Base-by-base conservation (phyloP, 1,140 invertebrate species). In the Zaprionus kolodkinae region DNA sequence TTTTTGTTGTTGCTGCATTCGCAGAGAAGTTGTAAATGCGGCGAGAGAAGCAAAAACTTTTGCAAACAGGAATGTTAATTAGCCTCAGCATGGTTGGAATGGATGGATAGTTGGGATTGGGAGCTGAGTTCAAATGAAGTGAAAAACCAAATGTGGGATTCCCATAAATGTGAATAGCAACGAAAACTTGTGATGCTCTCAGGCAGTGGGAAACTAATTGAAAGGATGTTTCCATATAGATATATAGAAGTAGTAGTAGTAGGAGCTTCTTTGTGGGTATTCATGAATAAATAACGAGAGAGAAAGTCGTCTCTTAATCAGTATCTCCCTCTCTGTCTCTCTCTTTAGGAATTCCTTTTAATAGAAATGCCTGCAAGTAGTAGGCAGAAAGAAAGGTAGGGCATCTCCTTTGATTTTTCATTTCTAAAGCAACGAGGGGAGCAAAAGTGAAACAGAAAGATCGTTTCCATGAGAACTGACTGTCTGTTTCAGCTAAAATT, bases 51-150 rank as follows among this genome's bases (percentile, higher is more conserved):
- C 33, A 30, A 71, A 38, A 48, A 12, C 40, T 35, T 15, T 67
- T 67, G 30, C 35, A n/a, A 17, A 21, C 35, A 30, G 35, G 38
- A 56, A 64, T 70, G 21, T 63, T 74, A 75, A 74, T 74, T 63
- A 48, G 56, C 56, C 48, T 25, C 36, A 45, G 40, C 40, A 35
- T 9, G 30, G 30, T 21, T 21, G 21, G 4, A 5, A 43, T 15
- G 40, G 40, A 45, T 45, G 40, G 13, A 40, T 40, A 40, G 33
- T 57, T 33, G 12, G 21, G 21, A 21, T 21, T 21, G 1, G 21
- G 21, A 21, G 40, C 6, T 15, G 40, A 45, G n/a, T 15, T 45
- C 45, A 45, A 30, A 52, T n/a, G 43, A 56, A 66, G 40, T 56
- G 36, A 45, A 63, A 30, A 9, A 25, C 15, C 27, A 66, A 66